A percentile compares a stretch with the other conserved stretches of the same genome.
Conservation (phyloP, 2,113 vertebrate genomes). For the Ptilorrhoa leucosticta region DNA sequence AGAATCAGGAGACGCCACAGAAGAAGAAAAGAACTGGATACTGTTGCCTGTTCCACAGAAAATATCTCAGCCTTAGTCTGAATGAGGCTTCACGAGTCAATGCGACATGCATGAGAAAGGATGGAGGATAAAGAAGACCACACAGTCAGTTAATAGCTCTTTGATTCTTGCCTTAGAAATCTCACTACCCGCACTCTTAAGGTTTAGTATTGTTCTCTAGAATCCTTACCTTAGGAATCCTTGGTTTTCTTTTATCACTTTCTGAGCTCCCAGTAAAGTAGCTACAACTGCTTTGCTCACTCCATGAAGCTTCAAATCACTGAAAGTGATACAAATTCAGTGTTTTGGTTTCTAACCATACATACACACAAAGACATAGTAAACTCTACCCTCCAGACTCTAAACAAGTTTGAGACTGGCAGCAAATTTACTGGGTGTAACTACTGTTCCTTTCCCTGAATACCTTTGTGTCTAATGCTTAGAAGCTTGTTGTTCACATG, state of each 20-base stretch:
- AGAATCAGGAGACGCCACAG: not conserved
- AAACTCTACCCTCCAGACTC: not conserved
- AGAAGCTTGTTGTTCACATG: not conserved
- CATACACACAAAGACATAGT: not conserved
- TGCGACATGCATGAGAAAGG: not conserved
- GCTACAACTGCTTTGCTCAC: not conserved
- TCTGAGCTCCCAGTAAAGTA: not conserved
- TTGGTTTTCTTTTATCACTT: not conserved
- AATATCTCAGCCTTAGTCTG: not conserved
- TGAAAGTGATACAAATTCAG: not conserved
- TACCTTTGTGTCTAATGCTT: not conserved
- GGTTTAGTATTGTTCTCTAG: not conserved
- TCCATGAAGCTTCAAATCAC: not conserved
- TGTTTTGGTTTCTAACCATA: not conserved
- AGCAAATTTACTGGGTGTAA: not conserved
- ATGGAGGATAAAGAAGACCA: not conserved
- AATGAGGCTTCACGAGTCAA: not conserved
- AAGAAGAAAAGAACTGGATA: not conserved
- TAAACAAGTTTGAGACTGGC: not conserved
- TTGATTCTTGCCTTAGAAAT: not conserved
- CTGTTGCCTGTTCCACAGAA: not conserved
- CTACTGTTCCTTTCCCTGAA: not conserved
- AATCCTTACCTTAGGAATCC: not conserved
- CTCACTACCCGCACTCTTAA: fast-evolving
- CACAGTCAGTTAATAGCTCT: not conserved